phyloP scores from a whole-genome alignment of 2,113 vertebrate genomes.

The Crotalus horridus region DNA sequence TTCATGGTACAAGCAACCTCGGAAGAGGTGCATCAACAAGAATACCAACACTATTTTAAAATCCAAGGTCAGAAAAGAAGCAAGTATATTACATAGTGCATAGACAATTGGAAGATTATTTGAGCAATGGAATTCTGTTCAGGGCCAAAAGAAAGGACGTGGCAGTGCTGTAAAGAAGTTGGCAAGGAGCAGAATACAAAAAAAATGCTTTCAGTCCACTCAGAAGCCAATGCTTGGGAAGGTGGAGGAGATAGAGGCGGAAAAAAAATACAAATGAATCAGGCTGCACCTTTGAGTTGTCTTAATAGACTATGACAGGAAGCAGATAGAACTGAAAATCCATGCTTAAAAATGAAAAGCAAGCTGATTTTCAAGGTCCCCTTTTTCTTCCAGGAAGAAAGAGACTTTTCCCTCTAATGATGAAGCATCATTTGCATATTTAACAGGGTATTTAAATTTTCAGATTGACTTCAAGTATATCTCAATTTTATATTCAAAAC shows the following conservation, averaged over 20 bases:
- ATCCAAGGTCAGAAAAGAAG: background rate
- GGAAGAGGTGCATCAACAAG: background rate
- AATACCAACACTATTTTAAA: background rate
- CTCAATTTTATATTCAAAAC: background rate
- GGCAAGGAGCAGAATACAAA: background rate
- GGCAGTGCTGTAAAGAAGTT: background rate
- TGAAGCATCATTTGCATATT: background rate
- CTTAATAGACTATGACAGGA: background rate
- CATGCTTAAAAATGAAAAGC: background rate
- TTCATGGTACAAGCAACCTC: background rate
- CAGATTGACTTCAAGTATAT: background rate
- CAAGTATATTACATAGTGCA: too few species aligned
- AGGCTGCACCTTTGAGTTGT: background rate
- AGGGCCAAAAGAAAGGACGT: background rate
- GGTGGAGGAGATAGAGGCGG: background rate
- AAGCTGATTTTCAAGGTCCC: background rate
- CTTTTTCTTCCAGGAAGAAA: background rate
- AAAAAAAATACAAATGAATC: background rate
- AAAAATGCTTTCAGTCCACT: background rate
- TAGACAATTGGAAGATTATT: background rate
- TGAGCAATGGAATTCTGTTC: background rate
- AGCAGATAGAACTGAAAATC: background rate
- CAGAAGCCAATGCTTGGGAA: background rate
- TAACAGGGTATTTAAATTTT: background rate
- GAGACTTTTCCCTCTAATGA: background rate